Evolutionary conservation across 1,140 invertebrate genomes (phyloP), one percentile per base, ranked within the genome.

Genomic region (Tetramorium parvispinum): DNA sequence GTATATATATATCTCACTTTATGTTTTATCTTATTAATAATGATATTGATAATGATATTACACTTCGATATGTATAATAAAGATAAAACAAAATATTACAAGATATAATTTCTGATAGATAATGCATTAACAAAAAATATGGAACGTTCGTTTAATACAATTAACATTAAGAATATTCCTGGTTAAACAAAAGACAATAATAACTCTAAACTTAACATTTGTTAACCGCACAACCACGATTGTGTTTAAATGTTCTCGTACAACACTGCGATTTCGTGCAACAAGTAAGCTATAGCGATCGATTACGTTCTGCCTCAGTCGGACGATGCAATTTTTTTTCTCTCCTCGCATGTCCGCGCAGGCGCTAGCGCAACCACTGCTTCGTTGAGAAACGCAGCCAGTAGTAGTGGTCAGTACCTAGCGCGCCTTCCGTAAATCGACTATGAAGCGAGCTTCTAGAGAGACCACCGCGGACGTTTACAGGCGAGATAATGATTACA

Each of bases 401-500:
- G 51, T 32, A 32, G 40, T 57, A 37, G 3, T 40, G n/a, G 37
- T 61, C 79, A 82, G 68, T 83, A 49, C 0, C 1, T 37, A 2
- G 43, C 7, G 40, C 40, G 46, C 5, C 18, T 55, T 59, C 8
- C n/a, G 7, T n/a, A 24, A 46, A 16, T 46, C 24, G 43, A 83
- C 18, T 43, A 83, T 75, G 68, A 59, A 59, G 51, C 24, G n/a
- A 24, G 4, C 6, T 24, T 21, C 37, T 55, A 46, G 11, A 11
- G 53, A 68, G 6, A 61, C 7, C n/a, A 32, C 8, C 1, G 13
- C 24, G 2, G 53, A 46, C 6, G 11, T 46, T 46, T 83, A 73
- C 8, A 83, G 0, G 46, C 53, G 27, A 49, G 68, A 83, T 7
- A 75, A 59, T 13, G 79, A 83, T 49, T 88, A 88, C 3, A 88